Evolutionary conservation across 2,113 vertebrate species (phyloP), one percentile per base, ranked within the genome.

Genomic region (Prionailurus bengalensis): DNA sequence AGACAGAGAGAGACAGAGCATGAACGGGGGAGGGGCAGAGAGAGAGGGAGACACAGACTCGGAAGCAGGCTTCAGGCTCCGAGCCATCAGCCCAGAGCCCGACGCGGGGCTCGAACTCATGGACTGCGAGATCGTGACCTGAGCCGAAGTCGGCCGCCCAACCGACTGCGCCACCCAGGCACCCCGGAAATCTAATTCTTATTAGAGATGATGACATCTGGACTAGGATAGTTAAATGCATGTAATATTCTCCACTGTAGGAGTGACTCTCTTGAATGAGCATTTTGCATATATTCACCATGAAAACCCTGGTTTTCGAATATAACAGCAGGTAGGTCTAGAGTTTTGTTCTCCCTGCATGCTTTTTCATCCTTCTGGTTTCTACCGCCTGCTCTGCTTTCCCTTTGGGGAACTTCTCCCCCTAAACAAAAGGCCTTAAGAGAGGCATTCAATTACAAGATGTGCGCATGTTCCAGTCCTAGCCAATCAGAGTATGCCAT

Each of bases 351-450:
- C 29, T 79, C 42, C 36, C 6, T 68, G 19, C 5, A 33, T 7
- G 29, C 31, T 89, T 89, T 97, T 94, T 70, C 14, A 42, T 39
- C 53, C 15, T 82, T 82, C 66, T 84, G 23, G 55, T 83, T 97
- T 74, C 48, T 63, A 53, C 17, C 4, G 17, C 71, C 25, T 91
- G 11, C 14, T 21, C 61, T 87, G 42, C 11, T 86, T 96, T 92
- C 36, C 23, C 45, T 87, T 68, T 91, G 33, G 53, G 21, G n/a
- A 66, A 58, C 65, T 82, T 95, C 58, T 88, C 36, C 48, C 12
- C 53, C 70, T 45, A 68, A 79, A 61, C 27, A 93, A 74, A 21
- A 87, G 7, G 17, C 71, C 25, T 80, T n/a, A 76, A 31, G 31
- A 76, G 27, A 45, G 14, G 11, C 33, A 36, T 71, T 95, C 14